Base-by-base conservation (phyloP, 1,140 invertebrate species). In the Thaumetopoea pityocampa region DNA sequence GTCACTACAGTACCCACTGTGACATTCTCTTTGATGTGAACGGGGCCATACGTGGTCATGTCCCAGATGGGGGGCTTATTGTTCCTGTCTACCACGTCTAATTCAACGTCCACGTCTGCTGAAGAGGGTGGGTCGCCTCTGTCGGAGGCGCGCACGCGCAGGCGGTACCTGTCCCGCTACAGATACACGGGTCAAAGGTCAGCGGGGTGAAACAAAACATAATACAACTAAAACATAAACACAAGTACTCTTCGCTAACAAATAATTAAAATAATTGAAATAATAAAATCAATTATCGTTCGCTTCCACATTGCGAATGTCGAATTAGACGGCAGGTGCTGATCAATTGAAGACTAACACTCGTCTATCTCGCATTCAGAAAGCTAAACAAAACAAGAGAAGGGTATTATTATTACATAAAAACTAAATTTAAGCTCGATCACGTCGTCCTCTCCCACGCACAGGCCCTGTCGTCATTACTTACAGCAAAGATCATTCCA, bases 1-100 rank as follows among this genome's bases (percentile, higher is more conserved):
- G 94, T 96, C 90, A 98, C 94, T 91, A 95, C 92, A 88, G 94
- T 96, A 92, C 96, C 94, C 89, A 97, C 94, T 91, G 94, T 96
- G 90, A 96, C 94, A 93, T 97, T 97, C 93, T 98, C 96, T 91
- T 93, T 93, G 90, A 97, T 94, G 91, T 93, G 92, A 89, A 95
- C 95, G 88, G 95, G 95, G 88, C 95, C 94, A 91, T 97, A 97
- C 87, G 94, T 90, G 87, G 89, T 91, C 86, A 90, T 89, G 89
- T 97, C 94, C 95, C 95, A 98, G 84, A 96, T 90, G 86, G 96
- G 96, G 83, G 96, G 95, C 90, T 97, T 97, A 92, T 96, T 97
- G 91, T 96, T 96, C 88, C 94, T 93, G 91, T 97, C 95, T 89
- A 98, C 95, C 87, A 98, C 95, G 90, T 96, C 95, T 92, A 98